These are phyloP conservation scores for Drosophila sp. DNA, from an alignment of 1,140 invertebrate genomes.

Conservation along the genomic window DNA sequence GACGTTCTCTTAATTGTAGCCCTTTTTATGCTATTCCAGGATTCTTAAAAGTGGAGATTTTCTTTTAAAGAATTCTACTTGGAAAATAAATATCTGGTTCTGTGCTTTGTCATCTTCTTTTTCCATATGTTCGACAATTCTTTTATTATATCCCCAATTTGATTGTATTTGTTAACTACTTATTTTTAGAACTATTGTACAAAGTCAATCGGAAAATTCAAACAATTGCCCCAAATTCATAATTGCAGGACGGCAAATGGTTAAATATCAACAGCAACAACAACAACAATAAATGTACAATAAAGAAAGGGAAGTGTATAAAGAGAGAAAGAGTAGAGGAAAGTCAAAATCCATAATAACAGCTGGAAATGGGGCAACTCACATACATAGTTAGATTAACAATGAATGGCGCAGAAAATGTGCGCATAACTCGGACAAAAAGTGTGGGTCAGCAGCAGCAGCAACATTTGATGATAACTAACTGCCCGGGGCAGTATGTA, in stretches of 20 bases:
- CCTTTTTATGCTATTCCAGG: no score
- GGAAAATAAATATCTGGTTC: no score
- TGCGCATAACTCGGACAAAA: constrained; percentile 38
- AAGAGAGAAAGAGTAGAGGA: constrained; percentile 1
- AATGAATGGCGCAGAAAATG: constrained; percentile 35
- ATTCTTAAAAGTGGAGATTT: no score
- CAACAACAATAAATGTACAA: constrained; percentile 12
- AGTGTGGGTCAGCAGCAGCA: constrained; percentile 36
- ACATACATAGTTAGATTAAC: constrained; percentile 47
- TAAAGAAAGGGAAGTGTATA: constrained; percentile 3
- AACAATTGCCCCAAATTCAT: constrained; percentile 75
- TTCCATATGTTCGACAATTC: no score
- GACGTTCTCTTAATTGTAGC: no score
- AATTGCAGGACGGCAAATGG: constrained; percentile 66
- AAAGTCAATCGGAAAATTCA: constrained; percentile 39
- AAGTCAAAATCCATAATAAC: constrained; percentile 17
- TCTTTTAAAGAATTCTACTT: no score
- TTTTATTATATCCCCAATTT: background rate
- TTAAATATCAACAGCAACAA: constrained; percentile 32
- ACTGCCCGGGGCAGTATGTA: constrained; percentile 3
- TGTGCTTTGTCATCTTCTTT: no score
- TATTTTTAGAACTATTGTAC: background rate
- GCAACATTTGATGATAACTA: constrained; percentile 36
- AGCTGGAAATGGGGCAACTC: constrained; percentile 47
- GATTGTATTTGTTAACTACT: background rate